A percentile compares a stretch with the other conserved stretches of the same genome.
These are phyloP conservation scores for Tragulus kanchil DNA, from an alignment of 2,113 vertebrate species.

Conservation along the genomic window DNA sequence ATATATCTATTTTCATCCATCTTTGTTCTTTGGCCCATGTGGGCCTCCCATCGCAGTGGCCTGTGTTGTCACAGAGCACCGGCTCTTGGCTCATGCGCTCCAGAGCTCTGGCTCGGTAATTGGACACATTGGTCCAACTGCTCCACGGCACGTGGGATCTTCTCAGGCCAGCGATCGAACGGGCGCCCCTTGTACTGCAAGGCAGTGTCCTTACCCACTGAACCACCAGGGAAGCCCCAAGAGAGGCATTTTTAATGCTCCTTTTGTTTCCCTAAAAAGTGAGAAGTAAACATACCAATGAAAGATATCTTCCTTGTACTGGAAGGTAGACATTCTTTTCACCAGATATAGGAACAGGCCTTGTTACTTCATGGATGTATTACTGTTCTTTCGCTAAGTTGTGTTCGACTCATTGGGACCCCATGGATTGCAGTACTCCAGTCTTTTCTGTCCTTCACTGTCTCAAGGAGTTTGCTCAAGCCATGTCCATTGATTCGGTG, in stretches of 20 bases:
- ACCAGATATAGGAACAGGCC: not conserved
- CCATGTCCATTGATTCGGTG: not conserved
- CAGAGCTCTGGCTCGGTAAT: no score
- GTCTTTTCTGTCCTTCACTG: not conserved
- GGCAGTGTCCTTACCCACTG: no score
- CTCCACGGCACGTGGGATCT: no score
- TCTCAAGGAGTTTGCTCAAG: not conserved
- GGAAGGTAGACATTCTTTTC: not conserved
- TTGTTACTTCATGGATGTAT: not conserved
- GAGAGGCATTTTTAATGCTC: not conserved
- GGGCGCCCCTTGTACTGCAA: no score
- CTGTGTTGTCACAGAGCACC: no score
- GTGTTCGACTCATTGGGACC: not conserved
- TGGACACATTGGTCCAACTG: no score
- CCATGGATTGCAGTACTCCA: not conserved
- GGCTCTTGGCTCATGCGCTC: no score
- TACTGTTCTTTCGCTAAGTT: not conserved
- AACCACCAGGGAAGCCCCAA: no score
- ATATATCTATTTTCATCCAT: no score
- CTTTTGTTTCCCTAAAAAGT: not conserved
- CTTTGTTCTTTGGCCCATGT: no score
- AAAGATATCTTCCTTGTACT: not conserved
- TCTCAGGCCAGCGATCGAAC: no score
- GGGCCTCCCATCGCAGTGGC: no score
- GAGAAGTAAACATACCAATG: not conserved